Conservation (phyloP, 2,797 vertebrate genomes). For the Crax fasciolata region DNA sequence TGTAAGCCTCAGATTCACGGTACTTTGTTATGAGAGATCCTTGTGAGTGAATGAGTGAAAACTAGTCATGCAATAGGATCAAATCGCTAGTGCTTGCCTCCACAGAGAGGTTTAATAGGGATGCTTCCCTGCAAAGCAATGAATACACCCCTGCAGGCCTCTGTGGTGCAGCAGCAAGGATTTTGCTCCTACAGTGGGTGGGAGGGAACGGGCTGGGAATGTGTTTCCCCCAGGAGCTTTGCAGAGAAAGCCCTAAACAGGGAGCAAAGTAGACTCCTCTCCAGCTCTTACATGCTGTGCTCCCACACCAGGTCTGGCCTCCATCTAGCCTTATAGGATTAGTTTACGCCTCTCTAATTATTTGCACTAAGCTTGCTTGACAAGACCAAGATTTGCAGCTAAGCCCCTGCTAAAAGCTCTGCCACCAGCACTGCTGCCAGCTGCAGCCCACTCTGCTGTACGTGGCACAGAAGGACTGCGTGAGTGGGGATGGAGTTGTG, state of each 20-base stretch:
- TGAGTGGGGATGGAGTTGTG: not conserved
- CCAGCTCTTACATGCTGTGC: accelerated
- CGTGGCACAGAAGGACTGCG: accelerated
- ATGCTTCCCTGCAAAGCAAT: not conserved
- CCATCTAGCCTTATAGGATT: not conserved
- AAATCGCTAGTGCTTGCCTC: not conserved
- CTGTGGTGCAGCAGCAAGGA: not conserved
- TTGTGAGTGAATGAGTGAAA: not conserved
- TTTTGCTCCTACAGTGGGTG: not conserved
- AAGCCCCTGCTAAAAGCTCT: not conserved
- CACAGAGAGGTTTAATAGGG: not conserved
- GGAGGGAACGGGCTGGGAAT: not conserved
- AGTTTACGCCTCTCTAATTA: not conserved
- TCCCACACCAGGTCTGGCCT: not conserved
- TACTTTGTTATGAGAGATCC: not conserved
- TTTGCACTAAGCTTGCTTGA: conserved; percentile 28
- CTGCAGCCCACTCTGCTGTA: not conserved
- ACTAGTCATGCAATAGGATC: not conserved
- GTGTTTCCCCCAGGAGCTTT: not conserved
- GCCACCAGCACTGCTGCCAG: not conserved
- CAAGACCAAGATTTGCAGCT: conserved; percentile 32
- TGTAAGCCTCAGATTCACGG: not conserved
- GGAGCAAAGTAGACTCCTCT: not conserved
- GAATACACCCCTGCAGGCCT: not conserved
- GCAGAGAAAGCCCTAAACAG: not conserved